phyloP scores from a whole-genome alignment of 2,113 vertebrate species.

The Triplophysa siluroides region DNA sequence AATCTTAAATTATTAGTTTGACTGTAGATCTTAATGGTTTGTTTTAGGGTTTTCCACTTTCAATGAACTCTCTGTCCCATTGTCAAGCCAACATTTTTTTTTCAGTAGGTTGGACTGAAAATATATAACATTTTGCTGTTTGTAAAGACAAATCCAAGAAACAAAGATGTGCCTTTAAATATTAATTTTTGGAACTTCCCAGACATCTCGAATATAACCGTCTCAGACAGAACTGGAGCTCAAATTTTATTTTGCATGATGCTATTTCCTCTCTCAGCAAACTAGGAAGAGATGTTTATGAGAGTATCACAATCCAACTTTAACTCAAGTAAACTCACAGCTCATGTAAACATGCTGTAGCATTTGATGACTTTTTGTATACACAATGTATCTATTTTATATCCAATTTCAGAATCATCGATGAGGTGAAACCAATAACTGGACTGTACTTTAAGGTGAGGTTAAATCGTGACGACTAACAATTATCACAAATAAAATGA shows the following conservation, averaged over 20 bases:
- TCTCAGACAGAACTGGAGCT: background rate
- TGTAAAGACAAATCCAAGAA: background rate
- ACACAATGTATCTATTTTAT: too few relatives aligned
- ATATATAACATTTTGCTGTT: background rate
- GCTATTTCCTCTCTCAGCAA: conserved; percentile 8
- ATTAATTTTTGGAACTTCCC: background rate
- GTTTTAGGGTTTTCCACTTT: background rate
- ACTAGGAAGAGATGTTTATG: background rate
- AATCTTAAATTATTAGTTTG: conserved; percentile 19
- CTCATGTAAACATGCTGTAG: background rate
- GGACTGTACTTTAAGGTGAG: background rate
- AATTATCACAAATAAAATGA: too few relatives aligned
- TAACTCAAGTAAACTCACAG: background rate
- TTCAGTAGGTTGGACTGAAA: background rate
- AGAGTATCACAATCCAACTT: background rate
- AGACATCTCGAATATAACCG: background rate
- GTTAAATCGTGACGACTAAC: too few relatives aligned
- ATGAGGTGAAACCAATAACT: background rate
- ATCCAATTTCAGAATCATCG: too few relatives aligned
- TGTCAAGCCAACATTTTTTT: background rate
- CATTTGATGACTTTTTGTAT: background rate
- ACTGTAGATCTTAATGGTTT: background rate
- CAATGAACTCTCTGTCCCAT: background rate
- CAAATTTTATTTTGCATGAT: background rate
- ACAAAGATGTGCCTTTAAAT: background rate